Evolutionary conservation across 2,113 vertebrate species (phyloP).

Genomic region (Callocephalon fimbriatum): DNA sequence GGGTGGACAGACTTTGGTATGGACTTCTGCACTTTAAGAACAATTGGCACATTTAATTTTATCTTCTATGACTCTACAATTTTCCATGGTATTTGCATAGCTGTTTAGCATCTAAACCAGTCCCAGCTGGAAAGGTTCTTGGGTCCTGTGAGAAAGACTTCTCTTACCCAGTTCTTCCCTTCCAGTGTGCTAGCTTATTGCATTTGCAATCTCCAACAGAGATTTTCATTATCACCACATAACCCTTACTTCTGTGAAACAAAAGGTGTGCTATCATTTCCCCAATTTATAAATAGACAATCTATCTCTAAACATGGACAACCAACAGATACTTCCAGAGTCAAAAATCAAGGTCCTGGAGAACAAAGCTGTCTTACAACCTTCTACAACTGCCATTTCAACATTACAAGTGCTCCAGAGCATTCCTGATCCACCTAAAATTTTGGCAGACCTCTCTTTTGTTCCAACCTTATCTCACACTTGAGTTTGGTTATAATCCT

Average conservation of each 20-base stretch:
- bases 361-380: background rate
- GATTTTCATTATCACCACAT: background rate
- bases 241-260: background rate
- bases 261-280: background rate
- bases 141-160: background rate
- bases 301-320: background rate
- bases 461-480: background rate
- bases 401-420: background rate
- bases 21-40: background rate
- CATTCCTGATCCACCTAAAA: background rate
- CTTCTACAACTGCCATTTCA: background rate
- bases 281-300: background rate
- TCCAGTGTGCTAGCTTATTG: background rate
- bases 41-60: background rate
- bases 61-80: background rate
- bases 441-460: background rate
- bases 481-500: background rate
- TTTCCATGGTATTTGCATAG: background rate
- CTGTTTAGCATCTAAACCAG: background rate
- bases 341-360: background rate
- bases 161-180: background rate
- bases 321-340: background rate
- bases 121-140: background rate
- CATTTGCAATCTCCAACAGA: background rate
- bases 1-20: background rate